A percentile compares a stretch with the other conserved stretches of the same genome.
These are phyloP conservation scores for Vespertilio murinus DNA, from an alignment of 2,797 vertebrate genomes.

Conservation along the genomic window DNA sequence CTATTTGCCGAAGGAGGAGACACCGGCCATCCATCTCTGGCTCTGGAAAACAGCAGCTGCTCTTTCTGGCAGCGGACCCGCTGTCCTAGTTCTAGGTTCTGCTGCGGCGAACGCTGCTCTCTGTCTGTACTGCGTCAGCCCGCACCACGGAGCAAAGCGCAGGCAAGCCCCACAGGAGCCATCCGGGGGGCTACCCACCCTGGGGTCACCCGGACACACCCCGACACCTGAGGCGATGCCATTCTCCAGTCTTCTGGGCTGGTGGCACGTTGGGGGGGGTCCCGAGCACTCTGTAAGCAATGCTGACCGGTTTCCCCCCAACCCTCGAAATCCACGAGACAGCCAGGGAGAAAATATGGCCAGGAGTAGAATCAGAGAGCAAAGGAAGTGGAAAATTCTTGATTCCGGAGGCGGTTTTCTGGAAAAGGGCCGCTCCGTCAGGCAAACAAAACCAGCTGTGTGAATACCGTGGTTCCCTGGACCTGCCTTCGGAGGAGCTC, in stretches of 20 bases:
- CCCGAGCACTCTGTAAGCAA: not conserved
- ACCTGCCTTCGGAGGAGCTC: conserved; percentile 56
- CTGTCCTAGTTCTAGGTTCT: conserved; percentile 51
- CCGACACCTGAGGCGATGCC: not conserved
- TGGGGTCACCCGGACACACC: not conserved
- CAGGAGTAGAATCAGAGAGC: not conserved
- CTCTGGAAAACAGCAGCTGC: conserved; percentile 73
- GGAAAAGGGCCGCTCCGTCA: conserved; percentile 65
- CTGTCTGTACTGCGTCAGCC: conserved; percentile 18
- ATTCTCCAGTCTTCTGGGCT: not conserved
- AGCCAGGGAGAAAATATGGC: not conserved
- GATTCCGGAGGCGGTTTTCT: conserved; percentile 42
- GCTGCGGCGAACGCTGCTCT: conserved; percentile 45
- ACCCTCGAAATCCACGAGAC: conserved; percentile 40
- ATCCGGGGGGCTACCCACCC: not conserved
- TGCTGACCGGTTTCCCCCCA: not conserved
- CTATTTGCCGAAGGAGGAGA: conserved; percentile 65
- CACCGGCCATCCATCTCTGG: conserved; percentile 54
- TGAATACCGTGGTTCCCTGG: conserved; percentile 59
- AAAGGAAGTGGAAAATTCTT: conserved; percentile 43
- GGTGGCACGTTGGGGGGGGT: not conserved
- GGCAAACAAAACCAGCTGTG: conserved; percentile 71
- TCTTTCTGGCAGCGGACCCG: conserved; percentile 60
- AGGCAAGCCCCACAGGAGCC: not conserved
- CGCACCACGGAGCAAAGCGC: not conserved